Evolutionary conservation across 1,140 invertebrate genomes (phyloP).

Genomic region (Homalodisca vitripennis): DNA sequence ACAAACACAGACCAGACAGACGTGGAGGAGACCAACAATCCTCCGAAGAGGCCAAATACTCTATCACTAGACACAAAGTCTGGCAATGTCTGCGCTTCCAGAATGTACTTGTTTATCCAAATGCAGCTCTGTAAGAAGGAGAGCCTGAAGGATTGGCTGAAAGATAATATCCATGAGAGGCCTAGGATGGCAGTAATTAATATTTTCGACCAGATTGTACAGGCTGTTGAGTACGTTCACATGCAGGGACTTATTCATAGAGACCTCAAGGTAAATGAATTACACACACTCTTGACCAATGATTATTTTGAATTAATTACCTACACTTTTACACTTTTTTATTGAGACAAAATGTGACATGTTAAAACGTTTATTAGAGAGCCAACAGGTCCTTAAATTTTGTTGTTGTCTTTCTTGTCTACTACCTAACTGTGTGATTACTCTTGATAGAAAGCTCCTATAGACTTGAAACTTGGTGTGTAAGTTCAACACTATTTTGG

Average conservation of each 20-base stretch:
- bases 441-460: no score
- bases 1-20: constrained; percentile 5
- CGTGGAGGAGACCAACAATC: neutral
- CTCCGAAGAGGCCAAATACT: constrained; percentile 30
- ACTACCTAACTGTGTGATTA: no score
- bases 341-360: no score
- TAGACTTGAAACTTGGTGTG: no score
- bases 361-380: no score
- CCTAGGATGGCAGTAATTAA: constrained; percentile 58
- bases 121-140: constrained; percentile 93
- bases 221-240: constrained; percentile 95
- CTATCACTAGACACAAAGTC: constrained; percentile 1
- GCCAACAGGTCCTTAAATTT: no score
- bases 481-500: no score
- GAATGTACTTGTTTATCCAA: constrained; percentile 80
- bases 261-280: constrained; percentile 83
- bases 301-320: no score
- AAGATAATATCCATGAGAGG: constrained; percentile 50
- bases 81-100: constrained; percentile 4
- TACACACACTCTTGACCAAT: no score
- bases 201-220: constrained; percentile 91
- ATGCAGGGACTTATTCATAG: constrained; percentile 87
- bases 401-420: no score
- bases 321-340: no score
- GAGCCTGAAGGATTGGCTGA: constrained; percentile 89